Percentiles rank a stretch among this genome's conserved stretches.
phyloP scores from a whole-genome alignment of 1,140 invertebrate genomes.

The Formica exsecta region DNA sequence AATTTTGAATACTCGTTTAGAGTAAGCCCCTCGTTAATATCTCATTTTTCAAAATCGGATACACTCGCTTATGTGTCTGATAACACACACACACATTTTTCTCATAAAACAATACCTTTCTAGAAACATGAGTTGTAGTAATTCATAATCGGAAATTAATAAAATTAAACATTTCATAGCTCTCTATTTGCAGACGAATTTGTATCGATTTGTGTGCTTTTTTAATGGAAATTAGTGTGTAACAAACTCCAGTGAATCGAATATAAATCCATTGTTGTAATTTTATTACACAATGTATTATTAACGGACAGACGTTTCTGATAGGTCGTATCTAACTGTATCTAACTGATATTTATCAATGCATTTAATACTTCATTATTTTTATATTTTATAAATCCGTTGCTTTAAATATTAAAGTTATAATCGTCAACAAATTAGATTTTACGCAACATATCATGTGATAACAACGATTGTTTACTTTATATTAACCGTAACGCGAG shows the following conservation, averaged over 20 bases:
- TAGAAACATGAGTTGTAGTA: neutral
- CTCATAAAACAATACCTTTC: slow-evolving; percentile 11
- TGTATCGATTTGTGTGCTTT: neutral
- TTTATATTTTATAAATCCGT: neutral
- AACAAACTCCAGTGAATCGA: neutral
- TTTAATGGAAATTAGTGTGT: slow-evolving; percentile 10
- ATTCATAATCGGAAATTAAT: slow-evolving; percentile 28
- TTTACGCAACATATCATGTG: neutral
- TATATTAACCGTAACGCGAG: neutral
- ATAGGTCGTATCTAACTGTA: neutral
- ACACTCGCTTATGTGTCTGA: no score
- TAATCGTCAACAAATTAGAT: neutral
- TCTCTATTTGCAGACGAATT: neutral
- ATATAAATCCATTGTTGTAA: slow-evolving; percentile 34
- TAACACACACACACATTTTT: neutral
- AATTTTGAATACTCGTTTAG: neutral
- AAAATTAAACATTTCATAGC: slow-evolving; percentile 35
- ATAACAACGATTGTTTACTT: neutral
- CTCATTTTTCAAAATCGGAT: slow-evolving; percentile 2
- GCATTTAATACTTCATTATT: neutral
- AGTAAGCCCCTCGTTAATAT: neutral
- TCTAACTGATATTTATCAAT: neutral
- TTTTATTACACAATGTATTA: slow-evolving; percentile 1
- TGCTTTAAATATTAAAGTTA: neutral
- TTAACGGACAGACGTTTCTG: neutral